These are phyloP conservation scores for Gastracanthus pulcherrimus DNA, from an alignment of 2,888 invertebrate genomes.

Conservation along the genomic window DNA sequence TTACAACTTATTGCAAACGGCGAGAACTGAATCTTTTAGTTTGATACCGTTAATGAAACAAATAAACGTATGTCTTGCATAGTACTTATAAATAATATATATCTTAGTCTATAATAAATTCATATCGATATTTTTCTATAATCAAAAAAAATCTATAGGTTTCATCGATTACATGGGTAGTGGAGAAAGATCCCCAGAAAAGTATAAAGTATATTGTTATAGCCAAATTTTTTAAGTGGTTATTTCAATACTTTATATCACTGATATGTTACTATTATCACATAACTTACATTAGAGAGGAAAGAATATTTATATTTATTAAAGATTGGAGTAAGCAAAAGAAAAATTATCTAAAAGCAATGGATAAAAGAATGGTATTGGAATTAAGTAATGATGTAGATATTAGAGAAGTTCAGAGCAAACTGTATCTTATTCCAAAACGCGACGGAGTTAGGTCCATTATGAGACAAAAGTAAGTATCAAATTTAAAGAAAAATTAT, in stretches of 20 bases:
- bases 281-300: conserved; percentile 24
- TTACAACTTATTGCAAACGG: conserved; percentile 36
- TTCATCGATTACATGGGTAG: conserved; percentile 35
- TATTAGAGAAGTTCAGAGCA: neutral
- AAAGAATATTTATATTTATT: conserved; percentile 28
- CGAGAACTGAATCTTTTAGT: conserved; percentile 25
- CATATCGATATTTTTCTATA: neutral
- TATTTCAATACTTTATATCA: conserved; percentile 45
- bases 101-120: neutral
- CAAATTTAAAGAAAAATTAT: neutral
- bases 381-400: neutral
- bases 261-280: conserved; percentile 6
- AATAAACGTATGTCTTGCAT: conserved; percentile 38
- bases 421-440: conserved; percentile 34
- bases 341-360: neutral
- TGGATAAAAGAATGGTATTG: conserved; percentile 12
- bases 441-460: conserved; percentile 10
- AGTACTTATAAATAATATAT: neutral
- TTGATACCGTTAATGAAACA: conserved; percentile 7
- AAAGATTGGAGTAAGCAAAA: conserved; percentile 34
- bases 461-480: conserved; percentile 29
- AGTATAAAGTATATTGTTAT: conserved; percentile 19
- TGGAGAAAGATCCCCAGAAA: neutral
- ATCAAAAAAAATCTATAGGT: neutral
- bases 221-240: conserved; percentile 44